These are phyloP conservation scores for Carassius gibelio DNA, from an alignment of 2,113 vertebrate genomes.

Conservation along the genomic window DNA sequence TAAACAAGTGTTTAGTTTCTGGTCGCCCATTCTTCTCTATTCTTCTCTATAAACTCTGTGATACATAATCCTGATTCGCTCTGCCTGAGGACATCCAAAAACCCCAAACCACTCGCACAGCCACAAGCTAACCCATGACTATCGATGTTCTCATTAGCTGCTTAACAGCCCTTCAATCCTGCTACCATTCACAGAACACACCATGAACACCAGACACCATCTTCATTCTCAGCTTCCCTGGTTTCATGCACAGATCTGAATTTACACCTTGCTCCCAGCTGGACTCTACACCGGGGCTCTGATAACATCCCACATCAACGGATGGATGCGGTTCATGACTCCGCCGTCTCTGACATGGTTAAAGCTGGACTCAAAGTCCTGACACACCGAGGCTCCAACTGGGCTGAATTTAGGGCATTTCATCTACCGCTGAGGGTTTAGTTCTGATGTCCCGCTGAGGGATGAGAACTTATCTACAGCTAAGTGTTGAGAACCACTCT, in stretches of 20 bases:
- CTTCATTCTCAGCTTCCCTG: background rate
- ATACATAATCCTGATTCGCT: background rate
- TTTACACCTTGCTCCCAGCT: constrained; percentile 9
- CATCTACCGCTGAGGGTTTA: background rate
- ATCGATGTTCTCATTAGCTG: constrained; percentile 22
- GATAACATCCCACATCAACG: background rate
- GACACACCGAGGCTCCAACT: background rate
- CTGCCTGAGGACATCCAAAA: background rate
- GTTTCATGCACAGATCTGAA: background rate
- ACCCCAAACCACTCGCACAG: background rate
- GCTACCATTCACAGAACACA: background rate
- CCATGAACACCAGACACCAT: background rate
- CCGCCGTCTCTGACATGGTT: constrained; percentile 1
- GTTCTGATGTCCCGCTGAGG: background rate
- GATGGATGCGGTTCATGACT: constrained; percentile 31
- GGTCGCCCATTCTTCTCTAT: too few relatives aligned
- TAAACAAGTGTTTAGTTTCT: too few relatives aligned
- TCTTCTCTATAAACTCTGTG: background rate
- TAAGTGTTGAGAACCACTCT: constrained; percentile 8
- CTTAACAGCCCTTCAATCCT: background rate
- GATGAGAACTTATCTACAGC: constrained; percentile 7
- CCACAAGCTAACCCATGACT: background rate
- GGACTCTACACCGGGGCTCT: background rate
- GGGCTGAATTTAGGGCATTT: constrained; percentile 5
- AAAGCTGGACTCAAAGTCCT: constrained; percentile 17